Conservation (phyloP, 2,797 vertebrate genomes). For the Hippocampus kuda region DNA sequence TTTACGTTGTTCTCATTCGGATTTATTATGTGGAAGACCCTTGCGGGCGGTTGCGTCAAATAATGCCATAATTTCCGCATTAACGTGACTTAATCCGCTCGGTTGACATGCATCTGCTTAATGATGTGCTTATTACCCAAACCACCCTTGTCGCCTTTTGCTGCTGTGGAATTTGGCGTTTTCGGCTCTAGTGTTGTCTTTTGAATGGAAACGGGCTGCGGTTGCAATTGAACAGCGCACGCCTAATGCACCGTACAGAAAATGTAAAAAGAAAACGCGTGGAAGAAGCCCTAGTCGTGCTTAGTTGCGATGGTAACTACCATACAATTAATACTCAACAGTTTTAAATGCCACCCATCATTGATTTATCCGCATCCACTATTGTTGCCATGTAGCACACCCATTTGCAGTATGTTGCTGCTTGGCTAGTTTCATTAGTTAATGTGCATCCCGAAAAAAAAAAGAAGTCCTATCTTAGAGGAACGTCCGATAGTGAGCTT, state of each 20-base stretch:
- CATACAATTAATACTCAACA: neutral
- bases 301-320: neutral
- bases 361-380: neutral
- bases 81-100: neutral
- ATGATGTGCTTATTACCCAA: neutral
- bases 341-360: neutral
- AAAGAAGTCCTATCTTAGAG: neutral
- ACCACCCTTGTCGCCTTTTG: neutral
- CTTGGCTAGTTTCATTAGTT: constrained; percentile 1
- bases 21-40: neutral
- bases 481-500: constrained; percentile 1
- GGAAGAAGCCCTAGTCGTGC: neutral
- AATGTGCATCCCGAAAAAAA: neutral
- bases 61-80: neutral
- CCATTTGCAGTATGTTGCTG: neutral
- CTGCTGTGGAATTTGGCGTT: neutral
- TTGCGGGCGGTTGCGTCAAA: neutral
- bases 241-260: neutral
- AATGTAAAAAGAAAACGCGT: neutral
- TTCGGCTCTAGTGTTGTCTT: neutral
- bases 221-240: neutral
- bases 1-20: neutral
- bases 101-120: neutral
- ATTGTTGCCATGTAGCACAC: neutral
- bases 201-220: neutral